Conservation (phyloP, 1,140 invertebrate genomes). For the Drosophila bocki region DNA sequence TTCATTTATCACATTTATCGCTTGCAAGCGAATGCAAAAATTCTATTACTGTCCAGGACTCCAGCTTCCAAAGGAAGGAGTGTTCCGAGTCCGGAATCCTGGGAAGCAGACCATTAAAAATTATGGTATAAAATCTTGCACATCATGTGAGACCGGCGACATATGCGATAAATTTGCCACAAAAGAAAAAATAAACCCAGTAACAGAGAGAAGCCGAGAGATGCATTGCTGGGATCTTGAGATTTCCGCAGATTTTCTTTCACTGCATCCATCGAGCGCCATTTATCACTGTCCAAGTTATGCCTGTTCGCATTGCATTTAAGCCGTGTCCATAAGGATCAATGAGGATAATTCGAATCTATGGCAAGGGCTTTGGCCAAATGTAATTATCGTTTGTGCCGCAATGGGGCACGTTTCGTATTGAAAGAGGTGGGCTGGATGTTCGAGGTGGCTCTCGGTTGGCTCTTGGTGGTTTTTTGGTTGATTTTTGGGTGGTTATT, state of each 20-base stretch:
- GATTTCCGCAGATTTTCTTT: conserved; percentile 44
- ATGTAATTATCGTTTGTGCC: conserved; percentile 81
- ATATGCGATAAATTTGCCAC: conserved; percentile 78
- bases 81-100: conserved; percentile 32
- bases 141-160: conserved; percentile 81
- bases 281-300: conserved; percentile 75
- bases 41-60: conserved; percentile 65
- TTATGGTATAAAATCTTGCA: conserved; percentile 71
- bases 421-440: conserved; percentile 55
- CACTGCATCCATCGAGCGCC: conserved; percentile 55
- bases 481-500: conserved; percentile 23
- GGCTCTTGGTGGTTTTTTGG: conserved; percentile 3
- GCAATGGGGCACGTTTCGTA: conserved; percentile 74
- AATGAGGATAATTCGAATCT: conserved; percentile 74
- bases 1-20: conserved; percentile 82
- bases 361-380: conserved; percentile 59
- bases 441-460: conserved; percentile 3
- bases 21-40: conserved; percentile 75
- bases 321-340: conserved; percentile 76
- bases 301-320: conserved; percentile 59
- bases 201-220: conserved; percentile 9
- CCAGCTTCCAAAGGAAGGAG: not conserved
- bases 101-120: conserved; percentile 80
- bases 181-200: conserved; percentile 41
- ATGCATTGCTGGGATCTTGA: conserved; percentile 59